Evolutionary conservation across 2,888 invertebrate genomes (phyloP).

Genomic region (Nemotelus nigrinus): DNA sequence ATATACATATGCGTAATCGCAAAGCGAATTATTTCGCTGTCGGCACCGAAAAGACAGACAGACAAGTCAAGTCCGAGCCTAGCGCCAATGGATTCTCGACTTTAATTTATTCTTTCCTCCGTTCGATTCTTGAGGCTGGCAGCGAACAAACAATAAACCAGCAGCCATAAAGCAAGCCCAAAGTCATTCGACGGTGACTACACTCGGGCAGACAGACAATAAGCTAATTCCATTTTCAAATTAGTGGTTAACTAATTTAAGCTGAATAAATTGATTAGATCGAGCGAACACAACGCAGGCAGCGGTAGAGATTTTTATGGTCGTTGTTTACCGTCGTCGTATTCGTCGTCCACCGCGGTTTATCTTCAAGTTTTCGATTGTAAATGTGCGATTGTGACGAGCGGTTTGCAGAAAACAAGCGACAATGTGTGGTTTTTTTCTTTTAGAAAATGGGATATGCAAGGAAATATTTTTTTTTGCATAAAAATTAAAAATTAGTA

Average conservation of each 20-base stretch:
- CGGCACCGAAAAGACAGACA: too few relatives aligned
- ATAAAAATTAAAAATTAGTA: too few relatives aligned
- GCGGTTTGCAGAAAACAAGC: neutral
- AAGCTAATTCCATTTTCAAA: constrained; percentile 34
- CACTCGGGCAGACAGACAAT: neutral
- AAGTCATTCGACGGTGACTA: neutral
- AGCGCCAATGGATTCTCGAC: neutral
- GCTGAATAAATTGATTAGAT: constrained; percentile 8
- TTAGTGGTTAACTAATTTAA: constrained; percentile 29
- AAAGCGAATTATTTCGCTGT: too few relatives aligned
- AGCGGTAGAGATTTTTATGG: neutral
- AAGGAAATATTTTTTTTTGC: too few relatives aligned
- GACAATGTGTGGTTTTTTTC: too few relatives aligned
- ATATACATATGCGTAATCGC: too few relatives aligned
- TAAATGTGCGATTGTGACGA: constrained; percentile 3
- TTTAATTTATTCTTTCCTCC: neutral
- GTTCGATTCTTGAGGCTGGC: neutral
- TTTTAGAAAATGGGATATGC: too few relatives aligned
- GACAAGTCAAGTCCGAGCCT: too few relatives aligned
- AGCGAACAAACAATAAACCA: too few relatives aligned
- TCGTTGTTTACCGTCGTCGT: neutral
- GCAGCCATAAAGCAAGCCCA: too few relatives aligned
- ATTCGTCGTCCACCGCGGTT: too few relatives aligned
- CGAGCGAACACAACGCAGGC: neutral
- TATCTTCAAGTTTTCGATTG: neutral